Conservation (phyloP, 2,888 invertebrate species). For the Junonia oenone region DNA sequence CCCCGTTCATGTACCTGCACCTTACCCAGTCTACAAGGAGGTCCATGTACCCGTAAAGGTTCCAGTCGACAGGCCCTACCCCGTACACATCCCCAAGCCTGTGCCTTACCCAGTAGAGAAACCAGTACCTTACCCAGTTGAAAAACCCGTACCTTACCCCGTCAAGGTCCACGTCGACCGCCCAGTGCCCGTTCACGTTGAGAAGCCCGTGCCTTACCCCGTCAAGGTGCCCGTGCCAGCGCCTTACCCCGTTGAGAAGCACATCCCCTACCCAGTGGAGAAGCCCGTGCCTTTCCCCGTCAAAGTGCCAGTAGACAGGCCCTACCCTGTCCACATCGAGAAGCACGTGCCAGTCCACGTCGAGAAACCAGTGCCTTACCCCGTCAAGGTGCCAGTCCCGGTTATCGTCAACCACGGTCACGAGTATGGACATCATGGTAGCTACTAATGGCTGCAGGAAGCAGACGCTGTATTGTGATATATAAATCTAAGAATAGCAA, state of each 20-base stretch:
- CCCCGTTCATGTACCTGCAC: constrained; percentile 81
- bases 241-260: constrained; percentile 85
- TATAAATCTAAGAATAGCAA: constrained; percentile 75
- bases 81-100: constrained; percentile 77
- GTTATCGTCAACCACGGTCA: constrained; percentile 73
- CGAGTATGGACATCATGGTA: constrained; percentile 74
- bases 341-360: constrained; percentile 84
- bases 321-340: constrained; percentile 83
- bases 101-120: constrained; percentile 84
- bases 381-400: constrained; percentile 80
- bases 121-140: constrained; percentile 82
- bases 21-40: constrained; percentile 79
- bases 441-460: constrained; percentile 78
- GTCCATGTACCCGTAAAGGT: constrained; percentile 82
- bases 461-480: constrained; percentile 77
- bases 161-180: constrained; percentile 84
- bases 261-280: constrained; percentile 82
- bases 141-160: constrained; percentile 74
- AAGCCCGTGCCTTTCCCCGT: constrained; percentile 75
- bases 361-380: constrained; percentile 83
- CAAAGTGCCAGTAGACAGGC: constrained; percentile 80
- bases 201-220: constrained; percentile 82
- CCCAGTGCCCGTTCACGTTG: constrained; percentile 77
- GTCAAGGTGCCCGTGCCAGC: constrained; percentile 84
- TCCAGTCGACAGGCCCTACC: constrained; percentile 71